These are phyloP conservation scores for Henicopernis longicauda DNA, from an alignment of 2,113 vertebrate species.

Conservation along the genomic window DNA sequence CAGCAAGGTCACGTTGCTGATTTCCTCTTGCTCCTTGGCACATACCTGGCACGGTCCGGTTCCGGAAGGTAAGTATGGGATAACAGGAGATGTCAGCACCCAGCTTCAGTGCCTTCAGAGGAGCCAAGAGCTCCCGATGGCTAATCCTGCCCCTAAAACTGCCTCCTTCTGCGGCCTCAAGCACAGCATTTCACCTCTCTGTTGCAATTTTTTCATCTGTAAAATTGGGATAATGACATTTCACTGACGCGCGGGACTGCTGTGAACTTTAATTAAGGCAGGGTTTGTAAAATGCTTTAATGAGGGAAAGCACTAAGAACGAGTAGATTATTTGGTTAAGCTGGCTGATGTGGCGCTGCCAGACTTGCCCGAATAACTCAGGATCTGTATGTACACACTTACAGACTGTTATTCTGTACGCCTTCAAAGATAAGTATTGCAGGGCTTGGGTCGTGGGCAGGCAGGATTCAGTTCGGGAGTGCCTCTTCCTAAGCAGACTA, in stretches of 20 bases:
- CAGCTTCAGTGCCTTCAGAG: neutral
- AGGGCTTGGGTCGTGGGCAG: neutral
- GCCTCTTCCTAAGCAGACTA: neutral
- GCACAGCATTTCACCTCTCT: conserved; percentile 23
- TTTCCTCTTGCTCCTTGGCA: neutral
- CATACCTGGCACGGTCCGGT: neutral
- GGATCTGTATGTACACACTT: neutral
- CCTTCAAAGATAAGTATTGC: neutral
- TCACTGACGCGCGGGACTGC: conserved; percentile 16
- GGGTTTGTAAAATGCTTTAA: conserved; percentile 42
- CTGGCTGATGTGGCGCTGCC: neutral
- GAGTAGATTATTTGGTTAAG: conserved; percentile 24
- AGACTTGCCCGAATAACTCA: neutral
- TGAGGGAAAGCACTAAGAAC: conserved; percentile 26
- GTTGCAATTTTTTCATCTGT: conserved; percentile 49
- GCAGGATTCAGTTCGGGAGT: neutral
- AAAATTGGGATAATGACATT: conserved; percentile 59
- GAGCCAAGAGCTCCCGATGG: neutral
- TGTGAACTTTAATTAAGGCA: conserved; percentile 53
- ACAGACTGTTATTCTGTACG: neutral
- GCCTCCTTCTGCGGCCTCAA: neutral
- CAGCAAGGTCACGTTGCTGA: neutral
- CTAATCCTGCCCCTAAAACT: neutral
- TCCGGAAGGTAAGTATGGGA: neutral
- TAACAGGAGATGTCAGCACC: neutral